These are phyloP conservation scores for Agonum fuliginosum DNA, from an alignment of 2,888 invertebrate genomes.

Conservation along the genomic window DNA sequence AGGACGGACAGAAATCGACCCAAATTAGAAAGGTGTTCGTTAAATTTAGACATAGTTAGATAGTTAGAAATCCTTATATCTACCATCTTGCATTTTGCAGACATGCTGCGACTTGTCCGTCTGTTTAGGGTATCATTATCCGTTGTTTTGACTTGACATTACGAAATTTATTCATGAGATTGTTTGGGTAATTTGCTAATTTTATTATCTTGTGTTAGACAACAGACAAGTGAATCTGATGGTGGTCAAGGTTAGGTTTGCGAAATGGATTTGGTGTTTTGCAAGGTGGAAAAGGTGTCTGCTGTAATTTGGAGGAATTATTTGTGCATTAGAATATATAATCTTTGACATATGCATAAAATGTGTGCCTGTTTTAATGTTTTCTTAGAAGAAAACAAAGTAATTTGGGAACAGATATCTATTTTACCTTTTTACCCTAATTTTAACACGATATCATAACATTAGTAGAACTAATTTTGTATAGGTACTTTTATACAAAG, in stretches of 20 bases:
- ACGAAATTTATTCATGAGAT: slow-evolving; percentile 28
- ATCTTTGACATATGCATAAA: background rate
- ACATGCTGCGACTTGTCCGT: slow-evolving; percentile 26
- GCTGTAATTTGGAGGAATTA: slow-evolving; percentile 7
- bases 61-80: background rate
- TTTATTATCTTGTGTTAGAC: slow-evolving; percentile 17
- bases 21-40: slow-evolving; percentile 55
- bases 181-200: slow-evolving; percentile 7
- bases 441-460: no score
- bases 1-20: slow-evolving; percentile 39
- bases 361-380: background rate
- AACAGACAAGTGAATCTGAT: slow-evolving; percentile 20
- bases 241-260: slow-evolving; percentile 13
- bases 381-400: no score
- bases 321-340: slow-evolving; percentile 31
- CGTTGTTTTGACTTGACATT: slow-evolving; percentile 26
- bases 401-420: no score
- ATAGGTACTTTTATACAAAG: no score
- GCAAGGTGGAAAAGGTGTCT: slow-evolving; percentile 7
- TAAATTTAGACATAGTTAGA: background rate
- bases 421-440: no score
- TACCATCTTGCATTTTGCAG: slow-evolving; percentile 26
- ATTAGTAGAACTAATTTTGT: no score
- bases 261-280: slow-evolving; percentile 17
- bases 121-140: slow-evolving; percentile 19